A percentile compares a stretch with the other conserved stretches of the same genome.
Evolutionary conservation across 2,797 vertebrate genomes (phyloP).

Genomic region (Iguana delicatissima): DNA sequence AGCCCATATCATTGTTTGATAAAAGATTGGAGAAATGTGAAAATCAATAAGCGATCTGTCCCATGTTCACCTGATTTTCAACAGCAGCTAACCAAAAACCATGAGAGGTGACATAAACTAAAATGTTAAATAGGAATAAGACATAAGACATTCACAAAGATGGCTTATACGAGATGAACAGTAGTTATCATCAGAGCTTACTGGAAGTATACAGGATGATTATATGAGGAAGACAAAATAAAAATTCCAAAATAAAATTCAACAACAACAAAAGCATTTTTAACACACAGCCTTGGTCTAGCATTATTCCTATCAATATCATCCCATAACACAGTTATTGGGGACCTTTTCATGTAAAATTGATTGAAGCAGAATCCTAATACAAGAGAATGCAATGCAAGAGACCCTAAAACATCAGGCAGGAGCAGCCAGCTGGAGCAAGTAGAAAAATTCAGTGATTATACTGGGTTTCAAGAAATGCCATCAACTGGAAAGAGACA

Average conservation of each 20-base stretch:
- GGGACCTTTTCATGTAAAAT: background rate
- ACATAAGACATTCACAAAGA: background rate
- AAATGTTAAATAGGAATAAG: background rate
- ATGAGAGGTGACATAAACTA: background rate
- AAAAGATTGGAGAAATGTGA: background rate
- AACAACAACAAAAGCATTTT: background rate
- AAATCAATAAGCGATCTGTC: background rate
- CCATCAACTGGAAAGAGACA: background rate
- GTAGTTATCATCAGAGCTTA: background rate
- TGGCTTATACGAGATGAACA: background rate
- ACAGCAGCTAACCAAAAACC: background rate
- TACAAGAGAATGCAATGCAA: background rate
- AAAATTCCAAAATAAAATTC: background rate
- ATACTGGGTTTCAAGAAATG: background rate
- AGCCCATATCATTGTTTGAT: background rate
- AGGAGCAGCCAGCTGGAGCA: background rate
- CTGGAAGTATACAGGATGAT: background rate
- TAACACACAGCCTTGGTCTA: background rate
- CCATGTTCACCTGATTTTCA: background rate
- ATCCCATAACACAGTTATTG: background rate
- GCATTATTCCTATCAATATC: conserved; percentile 2
- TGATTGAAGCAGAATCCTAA: background rate
- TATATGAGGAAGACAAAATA: background rate
- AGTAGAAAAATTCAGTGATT: background rate
- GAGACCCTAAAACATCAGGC: background rate